These are phyloP conservation scores for Osmoderma eremita DNA, from an alignment of 2,888 invertebrate genomes.

Conservation along the genomic window DNA sequence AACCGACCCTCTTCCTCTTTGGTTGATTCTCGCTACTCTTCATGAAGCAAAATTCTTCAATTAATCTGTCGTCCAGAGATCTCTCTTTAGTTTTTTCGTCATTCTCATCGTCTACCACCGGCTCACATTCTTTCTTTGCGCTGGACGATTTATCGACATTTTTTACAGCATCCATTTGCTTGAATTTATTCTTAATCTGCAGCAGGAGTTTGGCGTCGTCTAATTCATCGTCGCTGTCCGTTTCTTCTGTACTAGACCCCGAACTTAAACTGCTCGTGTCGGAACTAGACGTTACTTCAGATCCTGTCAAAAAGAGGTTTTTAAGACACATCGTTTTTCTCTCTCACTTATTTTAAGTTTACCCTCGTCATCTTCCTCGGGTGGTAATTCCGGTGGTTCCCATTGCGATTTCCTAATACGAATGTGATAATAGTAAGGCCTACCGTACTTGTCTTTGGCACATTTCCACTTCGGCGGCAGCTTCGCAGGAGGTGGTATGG, in stretches of 20 bases:
- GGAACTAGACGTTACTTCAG: slow-evolving; percentile 60
- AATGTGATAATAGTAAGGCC: slow-evolving; percentile 92
- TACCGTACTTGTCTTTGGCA: slow-evolving; percentile 82
- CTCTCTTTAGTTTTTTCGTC: slow-evolving; percentile 46
- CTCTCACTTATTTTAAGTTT: too few species aligned
- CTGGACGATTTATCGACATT: slow-evolving; percentile 48
- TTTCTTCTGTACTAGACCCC: slow-evolving; percentile 65
- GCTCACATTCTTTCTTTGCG: too few species aligned
- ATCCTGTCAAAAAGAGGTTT: slow-evolving; percentile 52
- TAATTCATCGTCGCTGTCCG: slow-evolving; percentile 63
- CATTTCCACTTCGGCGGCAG: slow-evolving; percentile 90
- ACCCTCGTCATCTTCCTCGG: slow-evolving; percentile 55
- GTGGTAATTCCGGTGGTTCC: slow-evolving; percentile 73
- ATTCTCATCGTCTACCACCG: slow-evolving; percentile 51
- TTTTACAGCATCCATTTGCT: slow-evolving; percentile 61
- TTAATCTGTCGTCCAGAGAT: slow-evolving; percentile 57
- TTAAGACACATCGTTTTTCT: too few species aligned
- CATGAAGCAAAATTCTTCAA: slow-evolving; percentile 55
- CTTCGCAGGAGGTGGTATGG: slow-evolving; percentile 67
- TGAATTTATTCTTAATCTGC: slow-evolving; percentile 58
- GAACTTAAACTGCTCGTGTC: slow-evolving; percentile 62
- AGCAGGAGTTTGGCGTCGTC: slow-evolving; percentile 60
- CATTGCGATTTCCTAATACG: slow-evolving; percentile 82
- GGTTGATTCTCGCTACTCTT: slow-evolving; percentile 52
- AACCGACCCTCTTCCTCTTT: slow-evolving; percentile 66